Base-by-base conservation (phyloP, 2,888 invertebrate genomes). In the Antheraea assamensis region DNA sequence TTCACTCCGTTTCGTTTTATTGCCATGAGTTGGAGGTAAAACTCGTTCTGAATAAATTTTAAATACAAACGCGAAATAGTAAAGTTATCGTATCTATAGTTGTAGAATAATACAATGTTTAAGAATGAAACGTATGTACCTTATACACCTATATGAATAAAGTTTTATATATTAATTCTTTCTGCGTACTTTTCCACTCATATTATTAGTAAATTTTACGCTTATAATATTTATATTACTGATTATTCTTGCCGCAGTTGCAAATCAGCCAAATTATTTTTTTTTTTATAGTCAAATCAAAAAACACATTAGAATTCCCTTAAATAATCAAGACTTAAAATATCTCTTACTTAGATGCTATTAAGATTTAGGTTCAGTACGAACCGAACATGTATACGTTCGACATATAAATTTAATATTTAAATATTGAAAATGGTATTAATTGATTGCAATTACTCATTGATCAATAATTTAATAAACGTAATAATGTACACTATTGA, bases 31-130 rank as follows among this genome's bases (percentile, higher is more conserved):
- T 79, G 64, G 75, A 75, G 73, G 74, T 72, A 73, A 80, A 78
- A 79, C 78, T 81, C 76, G 78, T 72, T 75, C 75, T 74, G 77
- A 79, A 77, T 78, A 77, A 76, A 81, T 82, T 81, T 79, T 77
- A 78, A 79, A 68, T 31, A 68, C 35, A n/a, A 68, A 68, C 68
- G 68, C 8, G 13, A 35, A 68, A 35, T 31, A 21, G 74, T 35
- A n/a, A 68, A 68, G 64, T 19, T 68, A 66, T 66, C 13, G 7
- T 58, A 24, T 58, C n/a, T 10, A 58, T 58, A 7, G 21, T 58
- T 21, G 1, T n/a, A 55, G 58, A 21, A 52, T 58, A 58, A 24
- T 58, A 58, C 10, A 10, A 55, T 55, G 21, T 55, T 55, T 8
- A 3, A 42, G 42, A 42, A 7, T 42, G 42, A 42, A 42, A 42